A percentile compares a stretch with the other conserved stretches of the same genome.
phyloP scores from a whole-genome alignment of 1,140 invertebrate genomes.

The Physella acuta region DNA sequence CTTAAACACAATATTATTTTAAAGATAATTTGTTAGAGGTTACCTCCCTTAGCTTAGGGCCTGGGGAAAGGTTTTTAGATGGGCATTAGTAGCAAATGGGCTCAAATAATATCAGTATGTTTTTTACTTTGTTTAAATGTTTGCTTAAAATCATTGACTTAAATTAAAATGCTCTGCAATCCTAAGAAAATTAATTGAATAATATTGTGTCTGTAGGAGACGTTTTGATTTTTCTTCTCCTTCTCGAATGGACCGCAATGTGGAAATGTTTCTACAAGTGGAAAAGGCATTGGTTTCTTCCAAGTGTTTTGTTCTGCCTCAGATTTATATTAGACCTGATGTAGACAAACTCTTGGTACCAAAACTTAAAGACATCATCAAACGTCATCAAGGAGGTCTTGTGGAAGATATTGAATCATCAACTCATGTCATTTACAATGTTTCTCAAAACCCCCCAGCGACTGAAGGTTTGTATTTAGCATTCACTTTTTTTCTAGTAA shows the following conservation, averaged over 20 bases:
- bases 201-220: too few relatives aligned
- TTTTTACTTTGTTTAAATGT: too few relatives aligned
- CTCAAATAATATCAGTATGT: too few relatives aligned
- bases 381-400: constrained; percentile 79
- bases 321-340: constrained; percentile 67
- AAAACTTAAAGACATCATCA: constrained; percentile 86
- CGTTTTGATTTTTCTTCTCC: constrained; percentile 73
- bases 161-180: too few relatives aligned
- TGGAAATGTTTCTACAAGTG: constrained; percentile 91
- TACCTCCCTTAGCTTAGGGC: too few relatives aligned
- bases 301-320: constrained; percentile 77
- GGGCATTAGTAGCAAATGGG: too few relatives aligned
- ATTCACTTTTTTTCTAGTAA: too few relatives aligned
- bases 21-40: too few relatives aligned
- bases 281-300: constrained; percentile 82
- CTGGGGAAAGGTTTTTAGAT: too few relatives aligned
- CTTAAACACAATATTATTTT: too few relatives aligned
- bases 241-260: constrained; percentile 85
- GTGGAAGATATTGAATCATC: constrained; percentile 83
- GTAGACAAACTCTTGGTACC: constrained; percentile 77
- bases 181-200: too few relatives aligned
- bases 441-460: constrained; percentile 63
- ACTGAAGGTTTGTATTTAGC: constrained; percentile 49
- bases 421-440: constrained; percentile 84
- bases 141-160: too few relatives aligned